A percentile compares a stretch with the other conserved stretches of the same genome.
Conservation (phyloP, 2,797 vertebrate species). For the Melanotaenia maccullochi region DNA sequence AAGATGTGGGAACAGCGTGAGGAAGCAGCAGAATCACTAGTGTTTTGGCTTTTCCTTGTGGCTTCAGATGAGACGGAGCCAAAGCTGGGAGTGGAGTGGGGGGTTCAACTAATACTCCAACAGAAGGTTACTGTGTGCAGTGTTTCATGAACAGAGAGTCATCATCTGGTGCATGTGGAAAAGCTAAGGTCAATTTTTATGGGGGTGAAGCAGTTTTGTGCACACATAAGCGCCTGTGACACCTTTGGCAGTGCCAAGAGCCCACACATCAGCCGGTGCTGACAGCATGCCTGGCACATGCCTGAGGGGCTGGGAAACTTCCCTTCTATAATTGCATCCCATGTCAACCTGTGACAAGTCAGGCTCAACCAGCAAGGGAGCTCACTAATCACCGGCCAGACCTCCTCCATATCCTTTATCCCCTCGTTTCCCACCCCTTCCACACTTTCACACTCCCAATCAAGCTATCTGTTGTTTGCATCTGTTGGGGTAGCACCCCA, state of each 20-base stretch:
- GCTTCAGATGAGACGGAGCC: slow-evolving; percentile 55
- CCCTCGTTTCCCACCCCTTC: slow-evolving; percentile 25
- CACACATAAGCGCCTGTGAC: slow-evolving; percentile 73
- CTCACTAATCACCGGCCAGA: slow-evolving; percentile 70
- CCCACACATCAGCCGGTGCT: slow-evolving; percentile 66
- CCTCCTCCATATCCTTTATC: slow-evolving; percentile 59
- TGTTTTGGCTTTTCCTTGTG: slow-evolving; percentile 64
- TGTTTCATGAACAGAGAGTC: slow-evolving; percentile 5
- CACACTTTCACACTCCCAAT: slow-evolving; percentile 20
- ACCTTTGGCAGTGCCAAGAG: slow-evolving; percentile 69
- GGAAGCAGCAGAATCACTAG: slow-evolving; percentile 67
- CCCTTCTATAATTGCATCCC: slow-evolving; percentile 79
- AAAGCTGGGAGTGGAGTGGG: slow-evolving; percentile 56
- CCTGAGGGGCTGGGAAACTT: slow-evolving; percentile 71
- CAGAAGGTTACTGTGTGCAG: slow-evolving; percentile 48
- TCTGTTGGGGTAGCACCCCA: slow-evolving; percentile 39
- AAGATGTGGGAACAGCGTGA: slow-evolving; percentile 64
- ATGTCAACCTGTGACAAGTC: slow-evolving; percentile 75
- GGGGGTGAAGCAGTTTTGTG: slow-evolving; percentile 67
- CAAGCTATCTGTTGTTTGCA: slow-evolving; percentile 31
- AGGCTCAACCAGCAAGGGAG: slow-evolving; percentile 61
- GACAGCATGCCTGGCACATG: slow-evolving; percentile 77
- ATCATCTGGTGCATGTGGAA: slow-evolving; percentile 12
- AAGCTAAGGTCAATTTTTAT: slow-evolving; percentile 61
- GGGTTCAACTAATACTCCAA: slow-evolving; percentile 65